Base-by-base conservation (phyloP, 1,140 invertebrate species). In the Macrobrachium nipponense region DNA sequence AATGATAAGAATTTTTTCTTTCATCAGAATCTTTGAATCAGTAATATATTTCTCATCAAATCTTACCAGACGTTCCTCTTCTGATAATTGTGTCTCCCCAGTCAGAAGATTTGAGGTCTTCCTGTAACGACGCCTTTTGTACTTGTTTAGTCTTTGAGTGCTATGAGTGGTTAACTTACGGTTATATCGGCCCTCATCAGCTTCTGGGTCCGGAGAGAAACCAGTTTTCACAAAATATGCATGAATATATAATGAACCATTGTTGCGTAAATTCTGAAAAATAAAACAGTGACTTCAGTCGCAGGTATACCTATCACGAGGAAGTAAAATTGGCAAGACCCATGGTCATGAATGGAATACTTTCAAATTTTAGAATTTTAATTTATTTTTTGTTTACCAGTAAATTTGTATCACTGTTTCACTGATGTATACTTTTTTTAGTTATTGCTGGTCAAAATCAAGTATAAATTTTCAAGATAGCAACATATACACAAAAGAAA, bases 21-120 rank as follows among this genome's bases (percentile, higher is more conserved):
- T 51, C 12, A 10, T 8, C 7, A 51, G 51, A 51, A 3, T 12
- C 51, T 12, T 51, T 6, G 0, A 51, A 8, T 10, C 12, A 51
- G 51, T n/a, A 12, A 68, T 44, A 64, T 14, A 62, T 43, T 44
- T 36, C 23, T 62, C 15, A 43, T 18, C 15, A 11, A 11, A 44
- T 11, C 64, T 85, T 87, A 90, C 89, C 90, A 92, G 90, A 18
- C 95, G 91, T 90, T 96, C 95, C 91, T 95, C 95, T 87, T 93
- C 92, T 80, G 93, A 93, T 87, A 95, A 94, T 89, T 95, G 95
- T 36, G 96, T 97, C 91, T 97, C 94, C 5, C 98, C 98, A 72
- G 98, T 99, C 82, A 99, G 91, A 81, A 99, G 92, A 92, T 99
- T 99, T 86, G 98, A 95, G 10, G 96, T 98, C 89, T 96, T 97